Conservation (phyloP, 1,140 invertebrate species). For the Acromyrmex charruanus region DNA sequence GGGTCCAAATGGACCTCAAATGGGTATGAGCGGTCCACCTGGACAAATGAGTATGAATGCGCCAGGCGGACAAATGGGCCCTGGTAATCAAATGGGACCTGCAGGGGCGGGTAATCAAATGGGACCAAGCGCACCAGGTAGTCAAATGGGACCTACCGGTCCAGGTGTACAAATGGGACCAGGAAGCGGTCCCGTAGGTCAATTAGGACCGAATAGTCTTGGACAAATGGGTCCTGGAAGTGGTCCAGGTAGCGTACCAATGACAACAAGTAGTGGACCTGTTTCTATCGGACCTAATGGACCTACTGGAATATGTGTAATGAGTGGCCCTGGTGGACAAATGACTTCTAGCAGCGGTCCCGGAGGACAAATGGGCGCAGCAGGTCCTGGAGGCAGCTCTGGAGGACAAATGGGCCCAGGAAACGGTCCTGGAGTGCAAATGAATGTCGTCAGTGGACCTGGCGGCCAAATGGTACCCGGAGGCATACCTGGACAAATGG, state of each 20-base stretch:
- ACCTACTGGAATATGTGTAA: conserved; percentile 65
- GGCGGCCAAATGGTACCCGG: conserved; percentile 61
- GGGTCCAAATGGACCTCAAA: conserved; percentile 71
- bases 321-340: conserved; percentile 60
- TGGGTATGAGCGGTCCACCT: conserved; percentile 61
- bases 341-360: conserved; percentile 67
- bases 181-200: conserved; percentile 62
- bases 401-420: conserved; percentile 69
- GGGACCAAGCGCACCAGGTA: conserved; percentile 66
- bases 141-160: conserved; percentile 53
- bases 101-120: conserved; percentile 66
- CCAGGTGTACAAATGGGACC: conserved; percentile 68
- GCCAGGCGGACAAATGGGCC: conserved; percentile 65
- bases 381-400: conserved; percentile 59
- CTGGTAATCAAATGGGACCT: conserved; percentile 70
- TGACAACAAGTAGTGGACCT: conserved; percentile 58
- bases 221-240: conserved; percentile 72
- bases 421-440: conserved; percentile 64
- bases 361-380: conserved; percentile 59
- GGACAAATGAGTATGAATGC: conserved; percentile 73
- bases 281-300: conserved; percentile 67
- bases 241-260: conserved; percentile 62
- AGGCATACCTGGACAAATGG: conserved; percentile 66
- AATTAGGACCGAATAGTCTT: conserved; percentile 65
- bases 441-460: conserved; percentile 66